Evolutionary conservation across 1,140 invertebrate species (phyloP).

Genomic region (Drosophila nikananu): DNA sequence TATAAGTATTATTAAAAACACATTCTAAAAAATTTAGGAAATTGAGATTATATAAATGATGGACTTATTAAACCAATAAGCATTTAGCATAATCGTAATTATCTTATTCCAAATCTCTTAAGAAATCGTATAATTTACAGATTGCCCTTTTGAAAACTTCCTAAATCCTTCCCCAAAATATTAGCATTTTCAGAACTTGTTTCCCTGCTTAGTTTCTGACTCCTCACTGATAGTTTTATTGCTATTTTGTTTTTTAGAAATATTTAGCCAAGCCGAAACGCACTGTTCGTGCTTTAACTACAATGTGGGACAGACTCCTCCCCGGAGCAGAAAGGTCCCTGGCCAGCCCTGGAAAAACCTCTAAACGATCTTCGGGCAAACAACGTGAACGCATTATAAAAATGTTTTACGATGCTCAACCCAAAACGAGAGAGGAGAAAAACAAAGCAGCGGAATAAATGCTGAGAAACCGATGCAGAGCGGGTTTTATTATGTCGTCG

Average conservation of each 20-base stretch:
- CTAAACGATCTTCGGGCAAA: constrained; percentile 41
- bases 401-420: constrained; percentile 76
- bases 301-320: constrained; percentile 13
- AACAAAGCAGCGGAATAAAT: constrained; percentile 41
- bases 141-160: no score
- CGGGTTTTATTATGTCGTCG: constrained; percentile 77
- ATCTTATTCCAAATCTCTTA: not conserved
- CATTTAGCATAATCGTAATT: not conserved
- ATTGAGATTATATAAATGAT: no score
- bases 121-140: not conserved
- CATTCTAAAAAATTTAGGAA: no score
- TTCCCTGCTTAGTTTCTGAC: not conserved
- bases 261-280: not conserved
- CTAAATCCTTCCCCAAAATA: no score
- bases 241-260: not conserved
- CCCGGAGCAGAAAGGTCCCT: not conserved
- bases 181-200: no score
- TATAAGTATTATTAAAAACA: not conserved
- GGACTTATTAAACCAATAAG: no score
- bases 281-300: constrained; percentile 2
- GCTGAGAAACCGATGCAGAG: constrained; percentile 57
- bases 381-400: constrained; percentile 74
- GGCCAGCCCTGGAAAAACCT: constrained; percentile 16
- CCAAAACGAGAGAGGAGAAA: constrained; percentile 22
- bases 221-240: not conserved